Conservation (phyloP, 2,797 vertebrate species). For the Euphonia xanthogaster region DNA sequence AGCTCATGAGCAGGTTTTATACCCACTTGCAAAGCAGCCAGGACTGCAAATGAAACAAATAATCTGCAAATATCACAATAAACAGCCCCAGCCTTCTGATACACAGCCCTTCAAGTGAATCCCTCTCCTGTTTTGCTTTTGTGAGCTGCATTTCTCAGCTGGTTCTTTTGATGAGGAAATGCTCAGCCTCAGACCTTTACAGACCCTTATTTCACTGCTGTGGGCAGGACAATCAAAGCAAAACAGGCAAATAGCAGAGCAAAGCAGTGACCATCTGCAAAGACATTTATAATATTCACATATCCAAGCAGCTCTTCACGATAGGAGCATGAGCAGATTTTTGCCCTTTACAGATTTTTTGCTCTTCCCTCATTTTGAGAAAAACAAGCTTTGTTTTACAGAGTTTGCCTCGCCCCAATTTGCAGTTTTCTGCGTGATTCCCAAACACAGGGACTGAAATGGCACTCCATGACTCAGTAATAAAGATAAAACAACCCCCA, state of each 20-base stretch:
- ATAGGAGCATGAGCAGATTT: not conserved
- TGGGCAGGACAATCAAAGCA: not conserved
- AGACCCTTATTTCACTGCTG: not conserved
- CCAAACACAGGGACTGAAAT: not conserved
- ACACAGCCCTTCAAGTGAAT: not conserved
- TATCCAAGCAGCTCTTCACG: not conserved
- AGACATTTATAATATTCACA: not conserved
- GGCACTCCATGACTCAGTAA: not conserved
- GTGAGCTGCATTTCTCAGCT: not conserved
- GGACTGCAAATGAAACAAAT: not conserved
- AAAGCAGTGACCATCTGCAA: not conserved
- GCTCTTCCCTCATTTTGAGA: not conserved
- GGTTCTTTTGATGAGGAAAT: not conserved
- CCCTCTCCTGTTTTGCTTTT: not conserved
- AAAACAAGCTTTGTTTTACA: not conserved
- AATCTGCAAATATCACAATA: not conserved
- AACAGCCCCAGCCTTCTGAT: not conserved
- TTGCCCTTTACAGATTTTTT: not conserved
- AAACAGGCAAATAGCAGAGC: not conserved
- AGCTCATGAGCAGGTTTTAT: rapidly evolving
- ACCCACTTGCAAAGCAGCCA: not conserved
- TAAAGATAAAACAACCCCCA: not conserved
- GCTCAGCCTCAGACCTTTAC: not conserved
- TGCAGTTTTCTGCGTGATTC: not conserved
- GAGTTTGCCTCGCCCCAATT: rapidly evolving